Percentiles rank a stretch among this genome's conserved stretches.
These are phyloP conservation scores for Lepidocolaptes lacrymiger DNA, from an alignment of 2,797 vertebrate species.

Conservation along the genomic window DNA sequence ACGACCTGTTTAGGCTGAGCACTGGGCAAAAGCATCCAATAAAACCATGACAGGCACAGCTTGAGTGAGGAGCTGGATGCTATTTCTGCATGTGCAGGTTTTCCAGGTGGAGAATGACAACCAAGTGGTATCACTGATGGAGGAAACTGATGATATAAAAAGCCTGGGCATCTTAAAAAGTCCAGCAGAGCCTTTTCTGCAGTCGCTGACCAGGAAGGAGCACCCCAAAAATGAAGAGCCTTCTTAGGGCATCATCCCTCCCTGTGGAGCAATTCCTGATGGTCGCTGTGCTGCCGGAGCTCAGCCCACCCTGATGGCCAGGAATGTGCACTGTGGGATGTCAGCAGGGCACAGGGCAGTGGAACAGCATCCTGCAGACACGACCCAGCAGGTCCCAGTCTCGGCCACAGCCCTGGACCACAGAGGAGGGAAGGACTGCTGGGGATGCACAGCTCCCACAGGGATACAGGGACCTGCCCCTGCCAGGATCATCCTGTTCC, in stretches of 20 bases:
- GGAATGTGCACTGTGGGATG: neutral
- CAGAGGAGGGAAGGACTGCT: neutral
- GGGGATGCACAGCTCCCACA: neutral
- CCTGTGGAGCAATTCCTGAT: neutral
- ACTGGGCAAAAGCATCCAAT: neutral
- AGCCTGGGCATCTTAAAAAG: neutral
- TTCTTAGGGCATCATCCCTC: neutral
- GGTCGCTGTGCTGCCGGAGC: too few species aligned
- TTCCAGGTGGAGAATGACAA: neutral
- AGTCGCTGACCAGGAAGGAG: neutral
- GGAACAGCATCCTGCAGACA: neutral
- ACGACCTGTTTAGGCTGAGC: neutral
- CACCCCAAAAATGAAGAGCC: neutral
- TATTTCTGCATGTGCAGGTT: neutral
- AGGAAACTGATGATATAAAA: neutral
- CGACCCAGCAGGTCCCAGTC: neutral
- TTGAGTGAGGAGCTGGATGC: neutral
- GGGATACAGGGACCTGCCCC: accelerated
- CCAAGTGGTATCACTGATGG: neutral
- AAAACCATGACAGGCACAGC: neutral
- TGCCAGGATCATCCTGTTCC: neutral
- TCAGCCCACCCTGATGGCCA: too few species aligned
- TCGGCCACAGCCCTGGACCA: neutral
- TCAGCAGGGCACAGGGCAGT: neutral
- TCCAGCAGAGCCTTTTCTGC: neutral